Conservation (phyloP, 2,888 invertebrate genomes). For the Argyra leucocephala region DNA sequence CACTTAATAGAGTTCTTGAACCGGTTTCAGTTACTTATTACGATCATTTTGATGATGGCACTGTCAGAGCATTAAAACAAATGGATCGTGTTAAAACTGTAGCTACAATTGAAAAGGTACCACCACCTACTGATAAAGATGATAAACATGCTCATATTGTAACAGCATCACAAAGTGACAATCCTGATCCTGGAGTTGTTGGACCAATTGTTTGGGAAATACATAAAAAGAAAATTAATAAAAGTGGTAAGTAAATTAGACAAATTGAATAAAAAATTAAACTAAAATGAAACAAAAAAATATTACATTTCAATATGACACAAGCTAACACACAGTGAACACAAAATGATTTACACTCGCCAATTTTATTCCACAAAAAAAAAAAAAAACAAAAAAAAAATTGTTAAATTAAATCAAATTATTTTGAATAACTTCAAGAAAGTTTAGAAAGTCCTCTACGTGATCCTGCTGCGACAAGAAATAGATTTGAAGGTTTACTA, state of each 20-base stretch:
- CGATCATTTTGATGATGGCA: constrained; percentile 45
- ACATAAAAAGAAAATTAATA: constrained; percentile 58
- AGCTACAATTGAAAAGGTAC: constrained; percentile 32
- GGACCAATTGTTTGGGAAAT: constrained; percentile 78
- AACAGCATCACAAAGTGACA: constrained; percentile 63
- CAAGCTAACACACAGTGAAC: neutral
- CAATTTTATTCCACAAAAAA: neutral
- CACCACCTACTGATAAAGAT: constrained; percentile 24
- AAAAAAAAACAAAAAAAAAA: neutral
- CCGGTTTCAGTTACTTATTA: constrained; percentile 66
- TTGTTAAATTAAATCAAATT: constrained; percentile 10
- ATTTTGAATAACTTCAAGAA: constrained; percentile 15
- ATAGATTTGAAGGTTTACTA: constrained; percentile 41
- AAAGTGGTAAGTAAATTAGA: constrained; percentile 28
- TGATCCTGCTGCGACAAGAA: constrained; percentile 40
- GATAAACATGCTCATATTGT: constrained; percentile 40
- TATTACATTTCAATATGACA: too few species aligned
- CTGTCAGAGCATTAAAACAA: constrained; percentile 25
- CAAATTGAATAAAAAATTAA: too few species aligned
- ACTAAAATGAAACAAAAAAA: too few species aligned
- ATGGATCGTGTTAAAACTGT: constrained; percentile 25
- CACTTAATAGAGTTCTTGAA: constrained; percentile 66
- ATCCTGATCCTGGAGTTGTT: constrained; percentile 71
- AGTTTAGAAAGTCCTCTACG: constrained; percentile 32
- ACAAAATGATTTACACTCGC: neutral